These are phyloP conservation scores for Fringilla coelebs DNA, from an alignment of 2,797 vertebrate species.

Conservation along the genomic window DNA sequence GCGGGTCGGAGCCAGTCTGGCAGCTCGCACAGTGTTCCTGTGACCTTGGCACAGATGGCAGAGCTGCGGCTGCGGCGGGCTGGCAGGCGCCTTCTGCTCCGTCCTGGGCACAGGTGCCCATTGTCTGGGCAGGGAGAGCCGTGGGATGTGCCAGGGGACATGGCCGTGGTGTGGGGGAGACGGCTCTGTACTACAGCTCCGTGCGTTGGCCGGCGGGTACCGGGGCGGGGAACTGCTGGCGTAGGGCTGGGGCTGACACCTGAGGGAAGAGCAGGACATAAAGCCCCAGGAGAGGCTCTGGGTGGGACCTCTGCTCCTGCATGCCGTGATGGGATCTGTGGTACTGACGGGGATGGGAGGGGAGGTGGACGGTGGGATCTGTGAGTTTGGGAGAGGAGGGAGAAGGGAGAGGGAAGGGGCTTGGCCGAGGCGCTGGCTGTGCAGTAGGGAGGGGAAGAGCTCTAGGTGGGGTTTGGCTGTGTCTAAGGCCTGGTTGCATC, in stretches of 20 bases:
- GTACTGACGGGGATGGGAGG: too few species aligned
- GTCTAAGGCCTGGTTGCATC: neutral
- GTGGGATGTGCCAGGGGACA: neutral
- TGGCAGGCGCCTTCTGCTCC: neutral
- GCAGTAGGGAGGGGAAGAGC: neutral
- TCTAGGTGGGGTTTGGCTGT: neutral
- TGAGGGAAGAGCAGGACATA: neutral
- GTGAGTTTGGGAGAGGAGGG: neutral
- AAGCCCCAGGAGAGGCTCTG: neutral
- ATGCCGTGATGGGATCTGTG: fast-evolving
- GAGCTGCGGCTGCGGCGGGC: neutral
- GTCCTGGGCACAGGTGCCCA: neutral
- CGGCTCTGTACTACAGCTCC: neutral
- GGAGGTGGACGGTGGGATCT: neutral
- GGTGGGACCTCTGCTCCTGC: neutral
- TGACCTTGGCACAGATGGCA: slow-evolving; percentile 42
- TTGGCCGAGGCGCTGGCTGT: fast-evolving
- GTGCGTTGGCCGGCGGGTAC: fast-evolving
- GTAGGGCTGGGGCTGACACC: neutral
- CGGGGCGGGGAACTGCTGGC: fast-evolving
- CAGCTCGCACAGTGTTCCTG: neutral
- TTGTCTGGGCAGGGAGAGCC: neutral
- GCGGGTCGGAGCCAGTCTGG: neutral
- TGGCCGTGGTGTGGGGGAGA: fast-evolving
- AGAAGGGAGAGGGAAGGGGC: neutral